Evolutionary conservation across 2,113 vertebrate genomes (phyloP), one percentile per base, ranked within the genome.

Genomic region (Ciconia maguari): DNA sequence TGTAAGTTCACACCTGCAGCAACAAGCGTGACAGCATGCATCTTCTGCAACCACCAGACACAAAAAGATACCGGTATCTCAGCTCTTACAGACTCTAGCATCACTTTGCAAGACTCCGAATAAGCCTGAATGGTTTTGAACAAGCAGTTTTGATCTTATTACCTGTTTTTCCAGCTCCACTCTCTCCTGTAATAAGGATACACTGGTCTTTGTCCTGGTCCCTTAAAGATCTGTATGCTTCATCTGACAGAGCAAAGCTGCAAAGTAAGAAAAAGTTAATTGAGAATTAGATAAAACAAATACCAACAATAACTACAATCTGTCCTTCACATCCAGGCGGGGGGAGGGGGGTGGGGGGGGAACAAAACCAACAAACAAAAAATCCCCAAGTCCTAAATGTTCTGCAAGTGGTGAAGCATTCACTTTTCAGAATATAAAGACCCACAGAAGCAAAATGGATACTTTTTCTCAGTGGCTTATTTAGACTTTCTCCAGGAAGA

Each of bases 131-230:
- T 6, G 20, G 1, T 64, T 88, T 46, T 42, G 7, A 62, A 2
- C n/a, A 44, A 38, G 38, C 38, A 38, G 38, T 38, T 38, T 38
- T 38, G 38, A 38, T 38, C 38, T 32, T 36, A 91, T 98, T 97
- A 99, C 99, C 99, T 68, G 99, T 99, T 98, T 99, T 99, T 86
- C 99, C 99, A 90, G 99, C 99, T 87, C 99, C 99, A 15, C 99
- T 99, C 96, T 99, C 99, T 82, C 99, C 99, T 32, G 99, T 99
- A 89, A 99, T 99, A 90, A 99, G 99, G 94, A 99, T 99, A 78
- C 99, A 99, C 54, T 99, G 99, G 97, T 99, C 99, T 97, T 99
- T 99, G 97, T 99, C 99, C 97, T 99, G 99, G 98, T 99, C 99
- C 82, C 99, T 98, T 89, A 99, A 98, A n/a, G 99, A 99, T 89